Percentiles rank a stretch among this genome's conserved stretches.
Evolutionary conservation across 2,797 vertebrate species (phyloP).

Genomic region (Dendrocincla fuliginosa): DNA sequence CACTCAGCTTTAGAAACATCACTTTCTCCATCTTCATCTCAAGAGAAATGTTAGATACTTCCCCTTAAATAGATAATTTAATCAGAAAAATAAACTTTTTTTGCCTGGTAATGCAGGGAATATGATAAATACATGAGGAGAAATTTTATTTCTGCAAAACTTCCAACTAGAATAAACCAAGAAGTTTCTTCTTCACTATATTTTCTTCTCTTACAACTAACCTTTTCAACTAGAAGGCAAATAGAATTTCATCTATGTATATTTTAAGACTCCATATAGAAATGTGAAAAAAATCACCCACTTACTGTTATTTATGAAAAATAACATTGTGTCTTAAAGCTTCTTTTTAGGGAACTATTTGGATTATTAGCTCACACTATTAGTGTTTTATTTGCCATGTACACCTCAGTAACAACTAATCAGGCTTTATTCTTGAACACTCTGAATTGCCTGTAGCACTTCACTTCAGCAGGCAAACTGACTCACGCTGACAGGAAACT

Average conservation of each 20-base stretch:
- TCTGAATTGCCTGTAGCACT: conserved; percentile 58
- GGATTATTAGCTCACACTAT: conserved; percentile 37
- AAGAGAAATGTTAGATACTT: background rate
- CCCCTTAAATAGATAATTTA: background rate
- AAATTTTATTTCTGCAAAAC: background rate
- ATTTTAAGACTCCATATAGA: background rate
- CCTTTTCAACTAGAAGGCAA: background rate
- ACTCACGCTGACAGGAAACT: conserved; percentile 50
- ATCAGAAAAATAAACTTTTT: background rate
- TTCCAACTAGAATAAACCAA: background rate
- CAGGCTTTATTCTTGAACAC: conserved; percentile 47
- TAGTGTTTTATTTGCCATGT: conserved; percentile 47
- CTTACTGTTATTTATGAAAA: conserved; percentile 46
- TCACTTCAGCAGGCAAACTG: conserved; percentile 49
- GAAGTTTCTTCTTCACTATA: background rate
- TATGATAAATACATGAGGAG: background rate
- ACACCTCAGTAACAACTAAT: conserved; percentile 37
- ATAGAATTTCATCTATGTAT: background rate
- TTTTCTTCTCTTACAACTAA: background rate
- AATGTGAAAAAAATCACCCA: background rate
- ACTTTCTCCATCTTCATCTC: background rate
- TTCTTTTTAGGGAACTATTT: conserved; percentile 43
- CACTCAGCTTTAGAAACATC: background rate
- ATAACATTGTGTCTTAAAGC: background rate
- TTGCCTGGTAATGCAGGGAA: background rate